Base-by-base conservation (phyloP, 2,888 invertebrate species). In the Brachyptera putata region DNA sequence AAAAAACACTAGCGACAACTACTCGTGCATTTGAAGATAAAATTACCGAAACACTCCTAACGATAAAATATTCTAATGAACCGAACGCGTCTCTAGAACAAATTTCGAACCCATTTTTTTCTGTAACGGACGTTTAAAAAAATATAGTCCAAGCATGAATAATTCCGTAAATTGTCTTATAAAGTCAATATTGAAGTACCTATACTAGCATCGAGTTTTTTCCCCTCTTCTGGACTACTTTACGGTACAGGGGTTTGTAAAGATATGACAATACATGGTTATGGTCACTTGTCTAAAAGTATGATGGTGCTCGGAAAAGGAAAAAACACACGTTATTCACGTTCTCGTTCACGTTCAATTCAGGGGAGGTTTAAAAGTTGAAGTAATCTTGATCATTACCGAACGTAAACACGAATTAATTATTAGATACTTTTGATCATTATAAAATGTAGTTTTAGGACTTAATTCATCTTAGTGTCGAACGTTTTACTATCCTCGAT, bases 81-180 rank as follows among this genome's bases (percentile, higher is more conserved):
- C 26, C 49, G 50, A 26, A 50, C 49, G 25, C 16, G 49, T 36
- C 53, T 34, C 21, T 46, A 46, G 53, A 53, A 53, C 53, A 36
- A 53, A 53, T 36, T 36, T 34, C 36, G 34, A 36, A 36, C 25
- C 49, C 25, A 22, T 7, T 36, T 36, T 36, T 53, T 53, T 36
- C 34, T 53, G 16, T 22, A 5, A 14, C 13, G 14, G 50, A 25
- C 21, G 21, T 16, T 50, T 30, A 21, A 53, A 21, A 53, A 53
- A 53, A 53, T 21, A n/a, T 18, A 53, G 16, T 34, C 16, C 53
- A 53, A 53, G 53, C 53, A 53, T 53, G 53, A 53, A 53, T 53
- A 36, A 53, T 53, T 53, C 34, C 36, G 36, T 53, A 53, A 26
- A 50, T 50, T 50, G 49, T 50, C 49, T 50, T 50, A 22, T 22